These are phyloP conservation scores for Spialia ferax DNA, from an alignment of 2,888 invertebrate species.

Conservation along the genomic window DNA sequence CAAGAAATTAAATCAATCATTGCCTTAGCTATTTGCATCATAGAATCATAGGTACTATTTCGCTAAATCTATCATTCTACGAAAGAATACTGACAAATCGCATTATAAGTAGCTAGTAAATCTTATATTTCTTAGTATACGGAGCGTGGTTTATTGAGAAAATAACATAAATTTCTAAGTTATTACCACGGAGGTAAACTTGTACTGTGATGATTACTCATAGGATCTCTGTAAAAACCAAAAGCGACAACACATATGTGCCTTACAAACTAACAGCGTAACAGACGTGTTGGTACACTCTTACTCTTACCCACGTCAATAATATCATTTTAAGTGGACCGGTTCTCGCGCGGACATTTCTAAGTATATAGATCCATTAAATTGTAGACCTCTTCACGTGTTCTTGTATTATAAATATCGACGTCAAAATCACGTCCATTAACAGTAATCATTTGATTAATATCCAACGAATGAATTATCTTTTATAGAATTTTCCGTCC, in stretches of 20 bases:
- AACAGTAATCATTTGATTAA: no score
- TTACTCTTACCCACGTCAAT: constrained; percentile 66
- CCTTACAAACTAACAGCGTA: constrained; percentile 36
- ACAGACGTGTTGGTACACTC: constrained; percentile 47
- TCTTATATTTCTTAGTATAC: constrained; percentile 9
- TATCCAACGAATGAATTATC: no score
- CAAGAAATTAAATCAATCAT: constrained; percentile 1
- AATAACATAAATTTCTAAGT: neutral
- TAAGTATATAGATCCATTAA: constrained; percentile 59
- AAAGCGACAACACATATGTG: constrained; percentile 42
- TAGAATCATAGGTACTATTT: no score
- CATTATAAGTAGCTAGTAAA: constrained; percentile 4
- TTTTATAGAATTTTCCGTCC: neutral
- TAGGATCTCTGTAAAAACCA: constrained; percentile 56
- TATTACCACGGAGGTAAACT: neutral
- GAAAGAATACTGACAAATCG: constrained; percentile 22
- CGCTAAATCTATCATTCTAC: neutral
- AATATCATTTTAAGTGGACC: constrained; percentile 79
- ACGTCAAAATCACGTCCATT: no score
- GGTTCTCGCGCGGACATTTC: constrained; percentile 66
- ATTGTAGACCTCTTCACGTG: constrained; percentile 54
- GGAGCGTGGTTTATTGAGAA: constrained; percentile 10
- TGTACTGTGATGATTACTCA: constrained; percentile 47
- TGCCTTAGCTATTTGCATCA: neutral
- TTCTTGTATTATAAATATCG: constrained; percentile 42